Percentiles rank a stretch among this genome's conserved stretches.
Evolutionary conservation across 2,797 vertebrate species (phyloP).

Genomic region (Ctenopoma kingsleyae): DNA sequence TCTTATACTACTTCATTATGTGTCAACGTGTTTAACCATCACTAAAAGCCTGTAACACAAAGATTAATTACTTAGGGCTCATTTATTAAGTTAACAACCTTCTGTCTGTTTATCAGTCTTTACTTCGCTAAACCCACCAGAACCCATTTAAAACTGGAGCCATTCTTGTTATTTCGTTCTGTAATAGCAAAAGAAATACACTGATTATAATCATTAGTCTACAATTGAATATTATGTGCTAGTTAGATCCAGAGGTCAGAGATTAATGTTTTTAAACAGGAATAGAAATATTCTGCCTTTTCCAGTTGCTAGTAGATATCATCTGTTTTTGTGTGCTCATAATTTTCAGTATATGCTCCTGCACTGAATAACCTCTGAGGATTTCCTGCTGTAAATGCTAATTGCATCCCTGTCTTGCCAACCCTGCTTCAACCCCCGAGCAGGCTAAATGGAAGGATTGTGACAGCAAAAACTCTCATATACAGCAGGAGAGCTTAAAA

Average conservation of each 20-base stretch:
- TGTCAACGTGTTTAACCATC: neutral
- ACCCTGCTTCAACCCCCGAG: slow-evolving; percentile 37
- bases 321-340: slow-evolving; percentile 29
- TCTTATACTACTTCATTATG: neutral
- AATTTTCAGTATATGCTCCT: slow-evolving; percentile 32
- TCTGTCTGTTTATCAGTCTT: neutral
- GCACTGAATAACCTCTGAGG: slow-evolving; percentile 43
- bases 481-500: slow-evolving; percentile 30
- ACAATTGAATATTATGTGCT: neutral
- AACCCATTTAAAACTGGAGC: neutral
- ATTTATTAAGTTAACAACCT: too few species aligned
- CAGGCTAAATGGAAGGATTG: slow-evolving; percentile 47
- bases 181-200: neutral
- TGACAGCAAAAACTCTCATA: slow-evolving; percentile 35
- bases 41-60: neutral
- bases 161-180: neutral
- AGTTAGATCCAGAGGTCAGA: neutral
- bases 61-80: too few species aligned
- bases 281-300: slow-evolving; percentile 12
- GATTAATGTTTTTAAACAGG: slow-evolving; percentile 4
- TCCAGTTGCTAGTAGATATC: slow-evolving; percentile 13
- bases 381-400: slow-evolving; percentile 55
- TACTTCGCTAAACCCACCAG: neutral
- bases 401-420: slow-evolving; percentile 59
- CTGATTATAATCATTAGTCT: neutral